Evolutionary conservation across 2,113 vertebrate genomes (phyloP), one percentile per base, ranked within the genome.

Genomic region (Dipodomys stephensi): DNA sequence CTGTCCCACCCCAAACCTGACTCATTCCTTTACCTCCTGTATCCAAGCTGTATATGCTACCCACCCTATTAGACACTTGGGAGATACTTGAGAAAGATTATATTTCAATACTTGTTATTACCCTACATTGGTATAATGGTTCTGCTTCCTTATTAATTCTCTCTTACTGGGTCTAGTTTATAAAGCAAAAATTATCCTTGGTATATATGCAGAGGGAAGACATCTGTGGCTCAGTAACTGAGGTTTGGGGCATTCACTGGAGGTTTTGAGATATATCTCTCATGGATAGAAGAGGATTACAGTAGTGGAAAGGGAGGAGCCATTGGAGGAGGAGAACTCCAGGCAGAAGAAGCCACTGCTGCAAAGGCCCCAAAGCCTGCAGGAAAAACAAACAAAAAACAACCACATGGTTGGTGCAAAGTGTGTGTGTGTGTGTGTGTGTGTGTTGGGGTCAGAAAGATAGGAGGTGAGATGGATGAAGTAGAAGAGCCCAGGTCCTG

Each of bases 401-500:
- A 39, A 39, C 35, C 35, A 65, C 9, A 0, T 10, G 15, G 82
- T 20, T 32, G 39, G 27, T 4, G 4, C 44, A 6, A 53, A 73
- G 35, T 35, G 18, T 3, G 46, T 22, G 20, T n/a, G 22, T 49
- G 49, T 49, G 49, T 49, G 49, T 49, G 49, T 2, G 12, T 12
- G 12, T 49, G 49, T 12, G 49, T 49, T 49, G 49, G 49, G 49
- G 9, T 49, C 0, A 1, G 23, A 39, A n/a, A 76, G 76, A 44
- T 4, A 7, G 12, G 39, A 25, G 15, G 1, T 4, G 30, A 25
- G 15, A 32, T 4, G 25, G 27, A 83, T 35, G 32, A 49, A 28
- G 53, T 1, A 18, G 60, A 44, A 3, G 44, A 2, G 7, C 53
- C 30, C 2, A 6, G 35, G 15, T 68, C 16, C 1, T 23, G 0